Evolutionary conservation across 2,797 vertebrate species (phyloP), one percentile per base, ranked within the genome.

Genomic region (Danionella dracula): DNA sequence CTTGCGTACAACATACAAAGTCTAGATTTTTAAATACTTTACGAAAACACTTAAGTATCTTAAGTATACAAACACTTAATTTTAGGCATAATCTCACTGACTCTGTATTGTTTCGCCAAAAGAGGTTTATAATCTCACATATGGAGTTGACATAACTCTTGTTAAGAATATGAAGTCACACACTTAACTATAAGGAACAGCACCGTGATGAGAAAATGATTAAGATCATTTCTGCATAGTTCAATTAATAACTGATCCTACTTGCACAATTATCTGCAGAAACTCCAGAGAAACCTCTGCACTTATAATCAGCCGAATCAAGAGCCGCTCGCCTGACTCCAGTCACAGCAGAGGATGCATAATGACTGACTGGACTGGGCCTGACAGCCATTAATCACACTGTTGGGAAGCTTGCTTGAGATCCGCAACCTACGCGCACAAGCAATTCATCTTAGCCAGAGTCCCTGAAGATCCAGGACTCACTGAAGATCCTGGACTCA

Each of bases 371-470:
- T 79, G 83, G 70, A 87, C 77, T 72, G 75, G 56, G 27, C 70
- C 73, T 83, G 90, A 91, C 90, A 89, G 80, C 84, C 86, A 90
- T 87, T 86, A 88, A 91, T 91, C 85, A 87, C 73, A 76, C 76
- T 79, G 76, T 81, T 76, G 77, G 71, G 79, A 79, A 76, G 76
- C 80, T 61, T 76, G 61, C 68, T 8, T 67, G 76, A 80, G 76
- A 79, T 82, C 78, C 66, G 68, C 75, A 85, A 83, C 85, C 82
- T 81, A 74, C 61, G 53, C 75, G 80, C 71, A 67, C 68, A 79
- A 78, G 83, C 84, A 87, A 90, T 90, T 89, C 86, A 89, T 92
- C 90, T 89, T 83, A 76, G 76, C 82, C 78, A 73, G 59, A 63
- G 58, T 64, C 69, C 57, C 67, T 38, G 31, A 41, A 61, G 62